Conservation (phyloP, 2,888 invertebrate species). For the Theretra japonica region DNA sequence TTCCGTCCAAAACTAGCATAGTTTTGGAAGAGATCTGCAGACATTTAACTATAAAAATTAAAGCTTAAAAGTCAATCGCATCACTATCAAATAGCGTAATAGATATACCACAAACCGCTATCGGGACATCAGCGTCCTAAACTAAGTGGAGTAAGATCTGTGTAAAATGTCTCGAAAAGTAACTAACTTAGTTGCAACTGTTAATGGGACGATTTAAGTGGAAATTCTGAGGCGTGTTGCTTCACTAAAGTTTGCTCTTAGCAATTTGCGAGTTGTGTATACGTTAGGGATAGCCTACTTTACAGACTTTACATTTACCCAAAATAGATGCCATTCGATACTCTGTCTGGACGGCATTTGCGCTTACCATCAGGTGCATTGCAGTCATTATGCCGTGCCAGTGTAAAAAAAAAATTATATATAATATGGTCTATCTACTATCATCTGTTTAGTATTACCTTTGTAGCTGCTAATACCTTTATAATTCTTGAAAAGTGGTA, state of each 20-base stretch:
- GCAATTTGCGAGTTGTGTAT: constrained; percentile 11
- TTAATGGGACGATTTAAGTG: constrained; percentile 11
- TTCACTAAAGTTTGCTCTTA: constrained; percentile 10
- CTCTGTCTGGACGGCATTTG: no score
- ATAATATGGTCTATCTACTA: no score
- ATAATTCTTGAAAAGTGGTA: no score
- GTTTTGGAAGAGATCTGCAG: no score
- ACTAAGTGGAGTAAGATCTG: background rate
- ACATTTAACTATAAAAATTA: no score
- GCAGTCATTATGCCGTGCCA: no score
- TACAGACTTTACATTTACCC: background rate
- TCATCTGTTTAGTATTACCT: no score
- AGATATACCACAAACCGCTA: background rate
- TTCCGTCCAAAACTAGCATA: no score
- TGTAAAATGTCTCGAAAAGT: constrained; percentile 9
- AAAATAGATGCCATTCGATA: no score
- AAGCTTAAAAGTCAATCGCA: background rate
- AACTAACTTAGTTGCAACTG: constrained; percentile 17
- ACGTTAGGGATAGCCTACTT: constrained; percentile 1
- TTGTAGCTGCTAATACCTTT: no score
- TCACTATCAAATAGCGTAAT: background rate
- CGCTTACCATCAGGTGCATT: no score
- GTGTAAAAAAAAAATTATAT: no score
- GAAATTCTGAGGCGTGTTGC: constrained; percentile 5
- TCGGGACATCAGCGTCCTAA: background rate